Base-by-base conservation (phyloP, 2,888 invertebrate genomes). In the Eumerus sabulonum region DNA sequence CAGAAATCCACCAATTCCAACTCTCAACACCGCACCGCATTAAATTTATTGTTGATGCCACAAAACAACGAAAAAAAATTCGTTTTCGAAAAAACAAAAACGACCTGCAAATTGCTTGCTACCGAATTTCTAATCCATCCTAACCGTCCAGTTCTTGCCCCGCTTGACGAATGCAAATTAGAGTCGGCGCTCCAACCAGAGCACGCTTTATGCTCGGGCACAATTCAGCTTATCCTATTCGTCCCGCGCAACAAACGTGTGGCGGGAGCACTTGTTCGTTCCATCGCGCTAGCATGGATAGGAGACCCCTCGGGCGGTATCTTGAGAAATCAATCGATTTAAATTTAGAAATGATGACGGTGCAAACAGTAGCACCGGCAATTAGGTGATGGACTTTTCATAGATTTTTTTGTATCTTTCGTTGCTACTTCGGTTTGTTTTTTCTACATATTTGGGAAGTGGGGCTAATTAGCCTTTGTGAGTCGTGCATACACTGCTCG, bases 311-410 rank as follows among this genome's bases (percentile, higher is more conserved):
- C 35, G 13, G 56, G 79, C 74, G 40, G 17, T 40, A 57, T 27
- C 50, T 64, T 74, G 68, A 79, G 40, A 60, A 79, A 64, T 70
- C 79, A 79, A 79, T 74, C 68, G 74, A 70, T 70, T 79, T 70
- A 56, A 70, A 35, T 79, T 74, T 79, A 68, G 73, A 68, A 77
- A 73, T 67, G 67, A 77, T 59, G 57, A 62, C 44, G 45, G 35
- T 53, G 47, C 18, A 74, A 59, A 79, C 79, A 74, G 79, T 79
- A 79, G 79, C 77, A 42, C 13, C 45, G 18, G 42, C 40, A 59
- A 53, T 57, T 40, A 48, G 27, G 27, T 27, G 27, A 27, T 27
- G 27, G 27, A 27, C 27, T 27, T 27, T 27, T 27, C 27, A 27
- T 27, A 27, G 7, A 27, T 7, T 27, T 27, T 27, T 27, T 27